Base-by-base conservation (phyloP, 2,888 invertebrate genomes). In the Listrodromus nycthemerus region DNA sequence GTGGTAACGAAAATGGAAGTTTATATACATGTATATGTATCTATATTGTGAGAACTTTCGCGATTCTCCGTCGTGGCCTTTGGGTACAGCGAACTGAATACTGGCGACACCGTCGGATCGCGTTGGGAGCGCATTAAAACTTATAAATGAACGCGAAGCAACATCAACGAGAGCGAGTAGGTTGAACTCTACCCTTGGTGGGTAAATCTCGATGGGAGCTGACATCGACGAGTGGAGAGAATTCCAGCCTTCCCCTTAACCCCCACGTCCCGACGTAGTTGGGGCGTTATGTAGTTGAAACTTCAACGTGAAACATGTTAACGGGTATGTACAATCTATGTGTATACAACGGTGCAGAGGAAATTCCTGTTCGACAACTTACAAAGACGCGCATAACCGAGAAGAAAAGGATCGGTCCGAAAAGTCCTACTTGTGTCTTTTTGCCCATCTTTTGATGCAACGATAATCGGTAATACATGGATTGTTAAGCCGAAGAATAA, bases 81-180 rank as follows among this genome's bases (percentile, higher is more conserved):
- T 73, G 24, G 30, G 21, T 73, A 71, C 45, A 50, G 41, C 10
- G 37, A 27, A 75, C 50, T 48, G 24, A 10, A 30, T 33, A 19
- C 19, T 33, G 30, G 70, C 30, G 13, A 67, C 37, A 67, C 48
- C n/a, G 48, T 41, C 6, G 73, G 50, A 67, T 67, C 33, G 66
- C 58, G 67, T 73, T 67, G 52, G 82, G 41, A 74, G 63, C 73
- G 78, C 63, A 82, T 78, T 82, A 78, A 82, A 82, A 82, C 67
- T 82, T 82, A 82, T 74, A 82, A 82, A 78, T 82, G 82, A 82
- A 74, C 71, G 73, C 10, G 73, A 50, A 55, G 73, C 50, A 19
- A 33, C 37, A 73, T 33, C 69, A 45, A 41, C 41, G 52, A 50
- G 58, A 71, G 71, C 21, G 63, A 69, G 52, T 48, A 61, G 21